phyloP scores from a whole-genome alignment of 2,797 vertebrate genomes.

The Rhynchotus rufescens region DNA sequence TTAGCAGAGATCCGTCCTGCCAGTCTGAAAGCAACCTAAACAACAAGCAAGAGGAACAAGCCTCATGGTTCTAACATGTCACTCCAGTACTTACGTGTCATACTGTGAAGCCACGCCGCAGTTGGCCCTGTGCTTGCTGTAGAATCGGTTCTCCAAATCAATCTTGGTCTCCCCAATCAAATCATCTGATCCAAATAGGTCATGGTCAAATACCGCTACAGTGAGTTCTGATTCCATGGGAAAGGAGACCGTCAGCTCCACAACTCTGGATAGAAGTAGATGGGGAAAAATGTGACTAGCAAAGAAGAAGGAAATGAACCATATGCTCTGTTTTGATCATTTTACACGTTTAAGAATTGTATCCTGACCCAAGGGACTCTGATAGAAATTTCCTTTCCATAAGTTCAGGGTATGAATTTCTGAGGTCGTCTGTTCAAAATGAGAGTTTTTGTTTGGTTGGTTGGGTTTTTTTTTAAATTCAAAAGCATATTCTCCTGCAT shows the following conservation, averaged over 20 bases:
- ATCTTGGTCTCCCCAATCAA: slow-evolving; percentile 90
- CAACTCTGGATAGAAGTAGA: slow-evolving; percentile 81
- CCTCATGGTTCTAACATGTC: rapidly evolving
- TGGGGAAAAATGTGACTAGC: background rate
- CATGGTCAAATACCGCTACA: slow-evolving; percentile 88
- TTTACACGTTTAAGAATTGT: background rate
- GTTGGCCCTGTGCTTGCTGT: slow-evolving; percentile 90
- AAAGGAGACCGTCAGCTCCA: slow-evolving; percentile 91
- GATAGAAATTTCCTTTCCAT: background rate
- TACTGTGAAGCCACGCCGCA: slow-evolving; percentile 91
- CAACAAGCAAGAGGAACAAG: rapidly evolving
- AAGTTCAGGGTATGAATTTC: background rate
- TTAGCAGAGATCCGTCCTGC: background rate
- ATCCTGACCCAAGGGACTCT: background rate
- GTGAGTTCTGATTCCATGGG: slow-evolving; percentile 90
- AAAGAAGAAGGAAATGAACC: background rate
- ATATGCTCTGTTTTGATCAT: background rate
- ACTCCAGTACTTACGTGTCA: slow-evolving; percentile 81
- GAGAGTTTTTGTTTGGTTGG: background rate
- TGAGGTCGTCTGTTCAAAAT: background rate
- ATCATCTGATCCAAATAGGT: slow-evolving; percentile 91
- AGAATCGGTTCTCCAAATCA: slow-evolving; percentile 95
- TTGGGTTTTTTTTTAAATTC: background rate
- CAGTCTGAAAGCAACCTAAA: background rate
- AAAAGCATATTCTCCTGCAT: background rate